Evolutionary conservation across 2,888 invertebrate genomes (phyloP), one percentile per base, ranked within the genome.

Genomic region (Melipona bicolor): DNA sequence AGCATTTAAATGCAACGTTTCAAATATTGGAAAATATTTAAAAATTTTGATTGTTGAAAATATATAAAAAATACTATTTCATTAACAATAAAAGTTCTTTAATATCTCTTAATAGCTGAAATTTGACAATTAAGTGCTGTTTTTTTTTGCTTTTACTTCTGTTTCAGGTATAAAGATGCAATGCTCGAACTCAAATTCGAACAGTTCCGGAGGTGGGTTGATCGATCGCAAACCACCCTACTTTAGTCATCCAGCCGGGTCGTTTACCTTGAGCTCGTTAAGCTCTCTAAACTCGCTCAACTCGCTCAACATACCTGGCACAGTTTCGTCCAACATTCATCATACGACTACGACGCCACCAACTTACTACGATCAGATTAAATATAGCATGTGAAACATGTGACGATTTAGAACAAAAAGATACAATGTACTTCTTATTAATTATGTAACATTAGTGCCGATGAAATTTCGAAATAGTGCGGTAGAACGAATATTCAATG

Each of bases 331-430:
- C 50, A 93, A 92, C 77, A 84, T 92, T 74, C 92, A 93, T 77
- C 89, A 92, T 74, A 87, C 91, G 50, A 84, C 92, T n/a, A 87
- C 93, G 27, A 80, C 92, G 24, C 88, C 93, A 5, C 86, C 93
- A 21, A 85, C 92, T 91, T 94, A 93, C 79, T 94, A 93, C 87
- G 94, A 94, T 81, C 93, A 91, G 87, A 91, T 94, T 83, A 94
- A 94, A 85, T 94, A 93, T 89, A 86, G 89, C 65, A 93, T 94
- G 91, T 94, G 90, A 92, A 82, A 87, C 56, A 36, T 67, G 52
- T 62, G 64, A 52, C 43, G 50, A 49, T 67, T 27, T 24, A 36
- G 21, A 70, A 27, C 15, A 54, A 21, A 17, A 17, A 50, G 43
- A 49, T 49, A 62, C 11, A 54, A 62, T 54, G 72, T 75, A 75